These are phyloP conservation scores for Heliconius charithonia DNA, from an alignment of 2,888 invertebrate species.

Conservation along the genomic window DNA sequence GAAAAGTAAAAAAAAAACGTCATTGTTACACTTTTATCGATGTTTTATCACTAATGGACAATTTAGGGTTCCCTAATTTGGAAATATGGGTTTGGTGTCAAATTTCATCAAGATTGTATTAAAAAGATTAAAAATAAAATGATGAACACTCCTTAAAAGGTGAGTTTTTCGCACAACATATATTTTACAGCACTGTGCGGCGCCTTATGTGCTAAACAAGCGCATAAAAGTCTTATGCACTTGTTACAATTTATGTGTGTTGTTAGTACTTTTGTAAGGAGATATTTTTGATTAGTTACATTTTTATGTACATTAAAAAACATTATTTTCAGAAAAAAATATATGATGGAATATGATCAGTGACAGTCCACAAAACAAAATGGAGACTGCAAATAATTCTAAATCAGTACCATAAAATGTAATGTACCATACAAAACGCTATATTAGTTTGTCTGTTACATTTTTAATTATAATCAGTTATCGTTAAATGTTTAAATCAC, in stretches of 20 bases:
- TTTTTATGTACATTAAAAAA: not conserved
- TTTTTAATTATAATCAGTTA: not conserved
- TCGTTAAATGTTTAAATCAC: constrained; percentile 25
- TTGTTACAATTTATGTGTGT: not conserved
- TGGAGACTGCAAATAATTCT: constrained; percentile 35
- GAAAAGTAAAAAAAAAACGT: too few species aligned
- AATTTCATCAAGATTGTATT: too few species aligned
- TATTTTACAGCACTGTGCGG: too few species aligned
- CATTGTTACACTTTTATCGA: too few species aligned
- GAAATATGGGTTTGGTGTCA: too few species aligned
- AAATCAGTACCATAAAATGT: constrained; percentile 30
- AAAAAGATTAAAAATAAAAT: too few species aligned
- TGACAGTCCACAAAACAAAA: constrained; percentile 17
- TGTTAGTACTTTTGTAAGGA: not conserved
- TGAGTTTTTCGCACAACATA: too few species aligned
- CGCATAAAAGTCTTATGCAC: too few species aligned
- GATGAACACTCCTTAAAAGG: too few species aligned
- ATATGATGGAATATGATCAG: constrained; percentile 4
- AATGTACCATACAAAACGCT: not conserved
- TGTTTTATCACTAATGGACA: too few species aligned
- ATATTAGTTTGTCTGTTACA: constrained; percentile 11
- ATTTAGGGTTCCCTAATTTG: too few species aligned
- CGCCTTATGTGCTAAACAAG: too few species aligned
- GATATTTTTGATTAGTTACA: not conserved
- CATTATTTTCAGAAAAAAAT: constrained; percentile 26